A percentile compares a stretch with the other conserved stretches of the same genome.
Evolutionary conservation across 2,888 invertebrate genomes (phyloP).

Genomic region (Coremacera marginata): DNA sequence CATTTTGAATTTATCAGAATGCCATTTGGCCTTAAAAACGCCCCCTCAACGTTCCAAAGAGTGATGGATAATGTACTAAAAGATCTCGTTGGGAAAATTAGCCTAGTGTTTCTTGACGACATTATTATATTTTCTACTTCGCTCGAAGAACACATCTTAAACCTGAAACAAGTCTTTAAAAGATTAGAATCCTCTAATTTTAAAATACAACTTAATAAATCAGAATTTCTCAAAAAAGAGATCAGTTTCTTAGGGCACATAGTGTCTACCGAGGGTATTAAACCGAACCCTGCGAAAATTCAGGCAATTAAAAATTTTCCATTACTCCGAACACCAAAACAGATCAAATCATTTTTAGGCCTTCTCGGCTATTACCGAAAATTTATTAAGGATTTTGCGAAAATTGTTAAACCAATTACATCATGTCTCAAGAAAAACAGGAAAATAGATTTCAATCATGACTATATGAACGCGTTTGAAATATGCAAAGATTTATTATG

Average conservation of each 20-base stretch:
- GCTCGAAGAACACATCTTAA: conserved; percentile 34
- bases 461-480: conserved; percentile 33
- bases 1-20: conserved; percentile 47
- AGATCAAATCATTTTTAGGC: too few relatives aligned
- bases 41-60: conserved; percentile 38
- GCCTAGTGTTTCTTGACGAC: conserved; percentile 35
- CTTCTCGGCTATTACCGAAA: conserved; percentile 11
- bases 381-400: conserved; percentile 17
- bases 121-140: conserved; percentile 37
- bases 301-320: neutral
- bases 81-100: too few relatives aligned
- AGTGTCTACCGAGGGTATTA: neutral
- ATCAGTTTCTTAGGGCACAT: neutral
- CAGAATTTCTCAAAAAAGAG: conserved; percentile 20
- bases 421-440: conserved; percentile 35
- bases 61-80: conserved; percentile 39
- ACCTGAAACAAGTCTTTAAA: conserved; percentile 29
- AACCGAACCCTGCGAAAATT: neutral
- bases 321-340: too few relatives aligned
- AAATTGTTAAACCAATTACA: neutral
- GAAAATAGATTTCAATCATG: neutral
- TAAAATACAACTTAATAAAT: conserved; percentile 37
- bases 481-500: conserved; percentile 33
- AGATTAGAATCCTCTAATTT: conserved; percentile 23
- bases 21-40: conserved; percentile 44